Evolutionary conservation across 92 coral and sea anemone species (phyloP).

Genomic region (Bergia puertoricense): DNA sequence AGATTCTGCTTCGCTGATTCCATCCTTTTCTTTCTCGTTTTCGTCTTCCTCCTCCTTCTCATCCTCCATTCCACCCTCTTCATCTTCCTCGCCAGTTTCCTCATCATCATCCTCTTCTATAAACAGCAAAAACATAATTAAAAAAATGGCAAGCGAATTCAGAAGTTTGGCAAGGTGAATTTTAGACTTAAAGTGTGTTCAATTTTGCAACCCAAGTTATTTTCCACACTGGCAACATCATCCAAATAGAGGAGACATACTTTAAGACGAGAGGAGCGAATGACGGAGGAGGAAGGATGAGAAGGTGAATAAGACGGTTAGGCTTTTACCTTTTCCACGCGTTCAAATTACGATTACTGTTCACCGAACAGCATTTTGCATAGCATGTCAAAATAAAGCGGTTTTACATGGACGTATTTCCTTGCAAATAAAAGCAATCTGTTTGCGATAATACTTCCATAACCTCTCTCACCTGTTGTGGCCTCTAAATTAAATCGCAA

Average conservation of each 20-base stretch:
- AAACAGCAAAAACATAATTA: slow-evolving; percentile 47
- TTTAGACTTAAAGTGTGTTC: neutral
- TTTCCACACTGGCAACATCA: neutral
- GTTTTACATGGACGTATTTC: too few species aligned
- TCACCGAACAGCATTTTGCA: too few species aligned
- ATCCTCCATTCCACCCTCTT: slow-evolving; percentile 11
- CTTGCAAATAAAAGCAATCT: too few species aligned
- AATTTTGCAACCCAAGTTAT: too few species aligned
- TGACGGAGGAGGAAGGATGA: neutral
- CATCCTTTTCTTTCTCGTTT: slow-evolving; percentile 37
- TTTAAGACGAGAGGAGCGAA: neutral
- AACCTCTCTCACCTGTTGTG: too few species aligned
- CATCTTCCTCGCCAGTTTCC: slow-evolving; percentile 37
- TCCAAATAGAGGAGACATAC: neutral
- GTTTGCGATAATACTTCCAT: too few species aligned
- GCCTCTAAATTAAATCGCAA: too few species aligned
- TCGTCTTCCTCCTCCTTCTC: slow-evolving; percentile 34
- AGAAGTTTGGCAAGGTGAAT: neutral
- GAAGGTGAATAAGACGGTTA: neutral
- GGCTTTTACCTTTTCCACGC: too few species aligned
- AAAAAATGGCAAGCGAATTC: slow-evolving; percentile 23
- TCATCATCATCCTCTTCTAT: slow-evolving; percentile 64
- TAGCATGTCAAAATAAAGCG: too few species aligned
- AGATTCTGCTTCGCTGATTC: slow-evolving; percentile 30
- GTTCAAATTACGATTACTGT: too few species aligned